Evolutionary conservation across 2,113 vertebrate genomes (phyloP), one percentile per base, ranked within the genome.

Genomic region (Copsychus sechellarum): DNA sequence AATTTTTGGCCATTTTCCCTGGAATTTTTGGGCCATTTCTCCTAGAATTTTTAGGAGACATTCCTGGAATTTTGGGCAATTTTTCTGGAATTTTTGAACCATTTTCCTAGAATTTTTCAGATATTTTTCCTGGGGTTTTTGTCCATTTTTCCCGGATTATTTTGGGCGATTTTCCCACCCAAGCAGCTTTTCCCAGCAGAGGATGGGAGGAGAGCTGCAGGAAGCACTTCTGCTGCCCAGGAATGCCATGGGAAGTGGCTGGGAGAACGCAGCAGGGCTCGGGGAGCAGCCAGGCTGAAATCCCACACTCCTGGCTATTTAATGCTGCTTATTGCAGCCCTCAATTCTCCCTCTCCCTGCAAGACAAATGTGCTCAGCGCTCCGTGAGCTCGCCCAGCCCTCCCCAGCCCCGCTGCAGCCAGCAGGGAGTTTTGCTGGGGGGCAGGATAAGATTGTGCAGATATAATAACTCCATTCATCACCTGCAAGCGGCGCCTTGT

Each of bases 381-480:
- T 82, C 87, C 54, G 0, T 31, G 31, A 40, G 95, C 95, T 57
- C n/a, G 34, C 11, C 85, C 65, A 51, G 91, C 84, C 89, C 86
- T 91, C 77, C 88, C 64, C 91, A 65, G 87, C 81, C 93, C 88
- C 70, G 60, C 92, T 66, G 81, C 91, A 73, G 94, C 86, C 94
- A 38, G 90, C 72, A 57, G 67, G 11, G 87, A 95, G 94, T 92
- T 95, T 94, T 77, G 95, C 96, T 95, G 94, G 90, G 94, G 95
- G 95, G 93, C 95, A 95, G 95, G 94, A 94, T 92, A 83, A 90
- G 94, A 96, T 90, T 96, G 95, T 90, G 79, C 93, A 90, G 88
- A 92, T 95, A 40, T 96, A 96, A 97, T 96, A 96, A 96, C 94
- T 94, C 87, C 90, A 96, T 97, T 51, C 92, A 94, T 97, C 95